Base-by-base conservation (phyloP, 2,113 vertebrate species). In the Lophius piscatorius region DNA sequence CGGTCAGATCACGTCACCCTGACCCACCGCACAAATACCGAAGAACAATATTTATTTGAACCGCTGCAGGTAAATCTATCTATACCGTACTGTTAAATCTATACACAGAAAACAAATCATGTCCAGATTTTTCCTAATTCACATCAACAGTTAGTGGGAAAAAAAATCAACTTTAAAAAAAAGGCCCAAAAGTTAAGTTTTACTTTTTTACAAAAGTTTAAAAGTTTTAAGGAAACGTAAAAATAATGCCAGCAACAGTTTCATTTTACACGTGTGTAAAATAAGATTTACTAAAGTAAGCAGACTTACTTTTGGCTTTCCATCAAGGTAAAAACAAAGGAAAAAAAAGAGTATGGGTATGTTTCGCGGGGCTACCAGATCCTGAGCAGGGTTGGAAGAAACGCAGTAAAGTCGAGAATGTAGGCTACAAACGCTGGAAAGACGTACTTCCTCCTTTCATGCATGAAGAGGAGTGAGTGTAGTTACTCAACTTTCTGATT, bases 271-370 rank as follows among this genome's bases (percentile, higher is more conserved):
- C n/a, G n/a, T n/a, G n/a, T n/a, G 4, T 59, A 18, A 26, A 54
- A 20, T 1, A 5, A 35, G 17, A 47, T 16, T 9, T 23, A 41
- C 74, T n/a, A n/a, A n/a, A n/a, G n/a, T n/a, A n/a, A n/a, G n/a
- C n/a, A n/a, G n/a, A n/a, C n/a, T 6, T 74, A 76, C 79, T 44
- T 67, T 26, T 51, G 13, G 40, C 6, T 45, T 47, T 45, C 4
- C 23, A 24, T 45, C 5, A 7, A 35, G 33, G 26, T 5, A 35
- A 10, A 35, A 9, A 17, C 20, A 21, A 11, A 11, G 5, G 4
- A 11, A 1, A 11, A 10, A 10, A 2, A 21, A 35, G 5, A 42
- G 22, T 10, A 21, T 18, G 4, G 14, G 9, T 13, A 11, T 35
- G 11, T 14, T 21, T 42, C 6, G 18, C 22, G 40, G 9, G 8